Base-by-base conservation (phyloP, 2,888 invertebrate species). In the Byasa hedistus region DNA sequence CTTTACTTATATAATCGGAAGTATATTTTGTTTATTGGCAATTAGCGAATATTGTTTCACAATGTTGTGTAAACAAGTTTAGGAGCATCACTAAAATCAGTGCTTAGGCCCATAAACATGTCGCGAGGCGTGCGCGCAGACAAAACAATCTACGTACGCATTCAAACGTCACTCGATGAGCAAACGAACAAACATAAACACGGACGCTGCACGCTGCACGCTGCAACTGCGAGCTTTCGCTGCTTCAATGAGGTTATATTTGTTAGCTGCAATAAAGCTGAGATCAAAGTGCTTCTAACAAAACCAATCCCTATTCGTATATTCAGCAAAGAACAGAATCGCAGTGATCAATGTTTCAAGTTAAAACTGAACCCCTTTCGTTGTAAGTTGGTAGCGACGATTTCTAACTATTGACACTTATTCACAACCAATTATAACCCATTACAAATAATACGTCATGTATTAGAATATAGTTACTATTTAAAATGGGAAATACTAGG, bases 131-230 rank as follows among this genome's bases (percentile, higher is more conserved):
- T 66, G 68, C 71, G 73, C 73, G 69, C 78, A 81, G 82, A 76
- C 83, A 81, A 84, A 84, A 84, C 83, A 83, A 80, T 77, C 72
- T 73, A 70, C 78, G 74, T 3, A 60, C 76, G 75, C 72, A 71
- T 71, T 68, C 68, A 70, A 70, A 72, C 72, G 69, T 72, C 75
- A 74, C 75, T 73, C 73, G 73, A 71, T 72, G 73, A 71, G 69
- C 70, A 70, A 70, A 75, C 70, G 72, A 72, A 70, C 68, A 70
- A 69, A 74, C 69, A 72, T 72, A 72, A 71, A 72, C 68, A 52
- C 52, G 52, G 48, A n/a, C n/a, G n/a, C n/a, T n/a, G n/a, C n/a
- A 59, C 51, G 52, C 58, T 23, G 60, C 55, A 52, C 36, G 24
- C 2, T 48, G 59, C 59, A 59, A 59, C 52, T 22, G 55, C 57